These are phyloP conservation scores for Menidia menidia DNA, from an alignment of 2,797 vertebrate species.

Conservation along the genomic window DNA sequence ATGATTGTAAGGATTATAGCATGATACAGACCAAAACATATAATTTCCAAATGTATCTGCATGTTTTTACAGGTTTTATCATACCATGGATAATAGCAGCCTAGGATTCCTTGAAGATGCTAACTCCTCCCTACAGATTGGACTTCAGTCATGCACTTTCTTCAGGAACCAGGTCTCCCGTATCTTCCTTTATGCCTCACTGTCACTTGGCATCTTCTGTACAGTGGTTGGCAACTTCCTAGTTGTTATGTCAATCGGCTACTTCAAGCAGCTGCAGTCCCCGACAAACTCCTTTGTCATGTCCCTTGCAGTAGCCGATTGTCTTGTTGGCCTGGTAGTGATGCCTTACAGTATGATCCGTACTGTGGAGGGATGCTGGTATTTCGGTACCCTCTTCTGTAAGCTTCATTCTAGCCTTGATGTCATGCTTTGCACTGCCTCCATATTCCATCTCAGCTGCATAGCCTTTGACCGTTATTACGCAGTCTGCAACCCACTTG, in stretches of 20 bases:
- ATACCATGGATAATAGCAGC: constrained; percentile 77
- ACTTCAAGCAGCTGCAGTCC: constrained; percentile 86
- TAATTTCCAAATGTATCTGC: constrained; percentile 37
- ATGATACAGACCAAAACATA: not conserved
- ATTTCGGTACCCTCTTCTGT: constrained; percentile 84
- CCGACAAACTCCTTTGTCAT: constrained; percentile 85
- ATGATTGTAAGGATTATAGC: constrained; percentile 7
- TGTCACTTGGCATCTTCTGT: constrained; percentile 76
- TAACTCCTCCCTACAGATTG: constrained; percentile 68
- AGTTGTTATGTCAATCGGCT: constrained; percentile 84
- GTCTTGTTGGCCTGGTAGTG: constrained; percentile 85
- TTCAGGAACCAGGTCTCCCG: constrained; percentile 64
- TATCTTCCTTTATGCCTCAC: constrained; percentile 74
- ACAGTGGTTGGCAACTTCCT: constrained; percentile 86
- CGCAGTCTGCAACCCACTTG: constrained; percentile 83
- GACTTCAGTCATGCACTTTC: constrained; percentile 61
- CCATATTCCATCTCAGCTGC: constrained; percentile 88
- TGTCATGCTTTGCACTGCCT: constrained; percentile 88
- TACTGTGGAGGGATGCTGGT: constrained; percentile 87
- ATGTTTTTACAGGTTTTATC: constrained; percentile 62
- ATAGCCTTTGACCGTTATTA: constrained; percentile 88
- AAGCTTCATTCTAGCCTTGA: constrained; percentile 86
- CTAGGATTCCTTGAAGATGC: constrained; percentile 43
- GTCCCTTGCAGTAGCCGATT: constrained; percentile 86
- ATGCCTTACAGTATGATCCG: constrained; percentile 88